These are phyloP conservation scores for Dryobota labecula DNA, from an alignment of 2,888 invertebrate genomes.

Conservation along the genomic window DNA sequence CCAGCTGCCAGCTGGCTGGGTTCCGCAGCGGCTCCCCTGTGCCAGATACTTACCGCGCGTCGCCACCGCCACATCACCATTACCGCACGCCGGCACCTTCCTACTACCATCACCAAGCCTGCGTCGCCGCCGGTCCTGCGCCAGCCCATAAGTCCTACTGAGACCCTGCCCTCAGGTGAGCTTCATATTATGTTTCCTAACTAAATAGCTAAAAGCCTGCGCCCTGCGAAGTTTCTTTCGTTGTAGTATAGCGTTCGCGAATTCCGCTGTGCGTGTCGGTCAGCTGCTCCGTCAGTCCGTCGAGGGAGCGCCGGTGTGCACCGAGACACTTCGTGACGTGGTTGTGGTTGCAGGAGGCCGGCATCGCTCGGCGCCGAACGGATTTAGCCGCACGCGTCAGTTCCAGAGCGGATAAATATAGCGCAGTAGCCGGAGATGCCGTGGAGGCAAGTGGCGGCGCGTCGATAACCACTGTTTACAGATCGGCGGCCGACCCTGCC, in stretches of 20 bases:
- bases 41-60: constrained; percentile 84
- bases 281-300: constrained; percentile 72
- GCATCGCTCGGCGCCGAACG: constrained; percentile 87
- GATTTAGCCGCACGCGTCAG: constrained; percentile 88
- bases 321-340: constrained; percentile 84
- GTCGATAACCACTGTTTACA: constrained; percentile 90
- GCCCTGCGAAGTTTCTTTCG: constrained; percentile 77
- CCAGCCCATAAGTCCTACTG: constrained; percentile 89
- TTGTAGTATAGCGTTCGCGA: constrained; percentile 77
- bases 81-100: constrained; percentile 86
- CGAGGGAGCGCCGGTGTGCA: constrained; percentile 73
- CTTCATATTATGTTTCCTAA: constrained; percentile 35
- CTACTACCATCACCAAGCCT: constrained; percentile 91
- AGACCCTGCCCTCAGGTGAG: constrained; percentile 85
- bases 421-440: constrained; percentile 87
- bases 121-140: constrained; percentile 89
- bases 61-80: constrained; percentile 88
- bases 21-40: constrained; percentile 87
- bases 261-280: constrained; percentile 82
- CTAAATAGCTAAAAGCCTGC: constrained; percentile 62
- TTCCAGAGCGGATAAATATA: constrained; percentile 89
- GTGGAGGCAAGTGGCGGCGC: constrained; percentile 88
- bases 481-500: constrained; percentile 88
- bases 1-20: constrained; percentile 88
- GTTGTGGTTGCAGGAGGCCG: constrained; percentile 89